Percentiles rank a stretch among this genome's conserved stretches.
These are phyloP conservation scores for Hirudinaria manillensis DNA, from an alignment of 2,888 invertebrate genomes.

Conservation along the genomic window DNA sequence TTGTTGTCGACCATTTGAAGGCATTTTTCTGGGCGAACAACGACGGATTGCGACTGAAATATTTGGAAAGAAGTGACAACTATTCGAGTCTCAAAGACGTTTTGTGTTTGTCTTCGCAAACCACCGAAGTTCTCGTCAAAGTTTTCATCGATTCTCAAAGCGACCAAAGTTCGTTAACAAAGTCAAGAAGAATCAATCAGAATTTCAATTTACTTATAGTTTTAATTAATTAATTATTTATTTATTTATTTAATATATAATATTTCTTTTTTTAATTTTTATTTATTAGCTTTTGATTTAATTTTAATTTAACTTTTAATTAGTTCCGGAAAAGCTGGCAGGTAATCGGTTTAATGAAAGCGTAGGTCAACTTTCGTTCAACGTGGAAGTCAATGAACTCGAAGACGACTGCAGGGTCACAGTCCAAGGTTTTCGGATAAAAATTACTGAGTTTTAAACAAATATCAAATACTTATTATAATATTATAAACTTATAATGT, in stretches of 20 bases:
- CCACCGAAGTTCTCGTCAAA: conserved; percentile 97
- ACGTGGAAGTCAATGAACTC: conserved; percentile 96
- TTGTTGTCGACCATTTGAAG: conserved; percentile 94
- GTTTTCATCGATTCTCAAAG: conserved; percentile 94
- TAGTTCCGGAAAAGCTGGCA: conserved; percentile 32
- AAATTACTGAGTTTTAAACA: too few relatives aligned
- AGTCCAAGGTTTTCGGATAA: conserved; percentile 75
- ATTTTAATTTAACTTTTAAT: neutral
- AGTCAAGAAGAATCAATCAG: too few relatives aligned
- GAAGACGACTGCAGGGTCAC: conserved; percentile 98
- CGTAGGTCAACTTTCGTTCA: conserved; percentile 73
- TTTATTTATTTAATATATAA: too few relatives aligned
- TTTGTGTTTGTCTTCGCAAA: conserved; percentile 94
- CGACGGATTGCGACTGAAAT: conserved; percentile 92
- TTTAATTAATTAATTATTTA: too few relatives aligned
- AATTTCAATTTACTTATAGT: too few relatives aligned
- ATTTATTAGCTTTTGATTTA: too few relatives aligned
- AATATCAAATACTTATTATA: too few relatives aligned
- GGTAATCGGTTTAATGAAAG: conserved; percentile 55
- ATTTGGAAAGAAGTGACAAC: conserved; percentile 93
- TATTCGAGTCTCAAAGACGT: conserved; percentile 92
- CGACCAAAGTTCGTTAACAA: conserved; percentile 72
- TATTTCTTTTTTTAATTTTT: too few relatives aligned
- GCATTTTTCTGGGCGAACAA: conserved; percentile 98
- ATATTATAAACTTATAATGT: too few relatives aligned